These are phyloP conservation scores for Seira musarum DNA, from an alignment of 2,888 invertebrate species.

Conservation along the genomic window DNA sequence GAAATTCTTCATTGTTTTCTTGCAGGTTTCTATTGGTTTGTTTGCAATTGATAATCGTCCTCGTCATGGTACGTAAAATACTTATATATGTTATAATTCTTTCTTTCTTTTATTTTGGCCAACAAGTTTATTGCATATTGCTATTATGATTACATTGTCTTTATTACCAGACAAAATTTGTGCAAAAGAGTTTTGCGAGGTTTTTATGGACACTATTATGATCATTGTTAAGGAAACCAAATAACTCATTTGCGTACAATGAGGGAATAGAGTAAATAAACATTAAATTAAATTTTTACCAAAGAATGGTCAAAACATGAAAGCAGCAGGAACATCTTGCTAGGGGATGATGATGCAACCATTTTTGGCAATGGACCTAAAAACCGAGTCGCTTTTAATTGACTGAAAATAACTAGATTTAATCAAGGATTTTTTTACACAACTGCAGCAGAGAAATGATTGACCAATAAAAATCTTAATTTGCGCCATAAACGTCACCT, in stretches of 20 bases:
- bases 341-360: neutral
- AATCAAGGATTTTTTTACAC: too few relatives aligned
- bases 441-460: too few relatives aligned
- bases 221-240: neutral
- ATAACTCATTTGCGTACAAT: neutral
- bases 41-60: slow-evolving; percentile 70
- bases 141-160: too few relatives aligned
- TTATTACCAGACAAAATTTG: too few relatives aligned
- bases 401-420: too few relatives aligned
- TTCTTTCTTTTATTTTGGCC: neutral
- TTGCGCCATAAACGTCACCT: too few relatives aligned
- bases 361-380: too few relatives aligned
- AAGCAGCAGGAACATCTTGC: neutral
- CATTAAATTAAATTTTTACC: too few relatives aligned
- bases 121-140: neutral
- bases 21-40: slow-evolving; percentile 70
- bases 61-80: slow-evolving; percentile 68
- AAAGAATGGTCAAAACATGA: neutral
- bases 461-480: too few relatives aligned
- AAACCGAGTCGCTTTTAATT: too few relatives aligned
- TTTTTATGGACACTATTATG: neutral
- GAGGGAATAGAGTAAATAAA: too few relatives aligned
- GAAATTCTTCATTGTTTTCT: slow-evolving; percentile 56
- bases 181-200: neutral
- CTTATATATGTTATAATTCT: neutral